Base-by-base conservation (phyloP, 2,113 vertebrate genomes). In the Catharus bicknelli region DNA sequence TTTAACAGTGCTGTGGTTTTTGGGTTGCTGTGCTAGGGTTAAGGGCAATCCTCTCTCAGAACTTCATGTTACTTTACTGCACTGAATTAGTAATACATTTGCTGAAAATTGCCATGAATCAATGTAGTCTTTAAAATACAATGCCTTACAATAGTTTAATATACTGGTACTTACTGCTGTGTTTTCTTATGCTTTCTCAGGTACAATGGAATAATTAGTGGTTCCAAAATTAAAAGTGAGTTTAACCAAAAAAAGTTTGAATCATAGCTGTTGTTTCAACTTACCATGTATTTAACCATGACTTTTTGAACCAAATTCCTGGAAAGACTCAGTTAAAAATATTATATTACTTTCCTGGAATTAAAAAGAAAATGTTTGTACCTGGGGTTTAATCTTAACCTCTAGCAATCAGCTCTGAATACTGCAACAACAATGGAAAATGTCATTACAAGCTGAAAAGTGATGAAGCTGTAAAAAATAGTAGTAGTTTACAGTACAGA, bases 301-400 rank as follows among this genome's bases (percentile, higher is more conserved):
- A 86, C 43, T 90, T 96, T 96, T 95, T 88, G 78, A 93, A 94
- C 64, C 55, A 90, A 87, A 82, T 90, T 95, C 72, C 58, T 40
- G 7, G 75, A 96, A 96, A 88, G 29, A 36, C 36, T 84, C 69
- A 81, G 11, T 79, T 82, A 38, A 78, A 95, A 96, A 95, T 11
- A 1, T 48, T 83, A 13, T 43, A n/a, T 82, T 96, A 40, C 43
- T 58, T 83, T 94, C 54, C 70, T 23, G 7, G 38, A 90, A 92
- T 89, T 75, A 43, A 93, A 90, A 93, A 90, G 23, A 92, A 86
- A 74, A 58, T 1, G 1, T 45, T 32, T 84, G 22, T 40, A 64
- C 12, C 19, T 72, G 69, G 82, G 9, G 36, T 72, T 94, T 57
- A 77, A 74, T 53, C 14, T 79, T 58, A 70, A 75, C 32, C 72